Evolutionary conservation across 2,797 vertebrate genomes (phyloP), one percentile per base, ranked within the genome.

Genomic region (Scleropages formosus): DNA sequence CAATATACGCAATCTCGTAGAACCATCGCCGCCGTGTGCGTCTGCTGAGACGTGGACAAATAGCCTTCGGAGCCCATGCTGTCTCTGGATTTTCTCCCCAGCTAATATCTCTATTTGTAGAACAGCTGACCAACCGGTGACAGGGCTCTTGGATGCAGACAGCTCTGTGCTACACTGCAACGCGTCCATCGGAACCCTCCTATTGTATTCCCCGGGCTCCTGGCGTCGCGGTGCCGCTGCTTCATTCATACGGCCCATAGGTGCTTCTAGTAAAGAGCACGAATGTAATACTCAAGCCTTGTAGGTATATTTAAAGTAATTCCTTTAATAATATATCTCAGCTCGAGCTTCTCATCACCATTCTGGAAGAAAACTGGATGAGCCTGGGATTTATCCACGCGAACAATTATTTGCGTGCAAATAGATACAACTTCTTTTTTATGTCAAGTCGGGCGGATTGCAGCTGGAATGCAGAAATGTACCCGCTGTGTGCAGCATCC

Each of bases 391-490:
- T n/a, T n/a, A n/a, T n/a, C n/a, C n/a, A n/a, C n/a, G n/a, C n/a
- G n/a, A n/a, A n/a, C n/a, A 47, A 73, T 62, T 63, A 16, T 8
- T 11, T 44, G 44, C 1, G 60, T 4, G 15, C n/a, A n/a, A n/a
- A 49, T 31, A 26, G 31, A 20, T 31, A 26, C 22, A 64, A 22
- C 15, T 11, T 46, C n/a, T n/a, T n/a, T 22, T 39, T 60, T 51
- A 60, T 53, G 24, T 22, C 62, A 63, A 78, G 59, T 51, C 78
- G 58, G 47, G n/a, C n/a, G 64, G 51, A 74, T 51, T 74, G 76
- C 72, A 72, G 64, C 58, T 44, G 27, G 9, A 60, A 73, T 69
- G 58, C 64, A 59, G 65, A 44, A 74, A 68, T 47, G 72, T 70
- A 27, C 26, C 53, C 77, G 72, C 64, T 64, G n/a, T n/a, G n/a